These are phyloP conservation scores for Myripristis jacobus DNA, from an alignment of 2,797 vertebrate genomes.

Conservation along the genomic window DNA sequence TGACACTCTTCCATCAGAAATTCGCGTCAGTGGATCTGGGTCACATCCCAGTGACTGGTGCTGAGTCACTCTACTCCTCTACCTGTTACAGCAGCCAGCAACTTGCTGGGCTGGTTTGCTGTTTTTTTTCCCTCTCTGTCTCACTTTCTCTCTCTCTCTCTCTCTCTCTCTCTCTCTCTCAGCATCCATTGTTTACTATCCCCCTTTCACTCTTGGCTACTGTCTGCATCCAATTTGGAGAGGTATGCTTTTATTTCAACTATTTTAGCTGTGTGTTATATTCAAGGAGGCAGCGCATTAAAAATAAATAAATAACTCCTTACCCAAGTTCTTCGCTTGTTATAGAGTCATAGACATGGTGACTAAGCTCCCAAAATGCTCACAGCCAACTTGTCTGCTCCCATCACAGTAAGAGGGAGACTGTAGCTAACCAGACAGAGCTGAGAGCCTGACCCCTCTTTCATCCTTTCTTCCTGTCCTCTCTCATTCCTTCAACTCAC, in stretches of 20 bases:
- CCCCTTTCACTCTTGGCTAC: too few species aligned
- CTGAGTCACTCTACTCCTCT: slow-evolving; percentile 64
- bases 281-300: background rate
- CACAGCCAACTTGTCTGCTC: slow-evolving; percentile 18
- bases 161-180: background rate
- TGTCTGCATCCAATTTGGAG: too few species aligned
- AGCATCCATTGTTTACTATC: too few species aligned
- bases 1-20: slow-evolving; percentile 62
- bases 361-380: slow-evolving; percentile 8
- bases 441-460: background rate
- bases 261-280: background rate
- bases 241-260: too few species aligned
- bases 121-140: background rate
- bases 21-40: slow-evolving; percentile 42
- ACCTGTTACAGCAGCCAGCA: slow-evolving; percentile 24
- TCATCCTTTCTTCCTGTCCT: background rate
- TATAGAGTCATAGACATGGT: background rate
- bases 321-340: background rate
- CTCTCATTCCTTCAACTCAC: slow-evolving; percentile 18
- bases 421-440: background rate
- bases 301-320: slow-evolving; percentile 1
- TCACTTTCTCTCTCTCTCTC: background rate
- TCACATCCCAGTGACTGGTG: slow-evolving; percentile 41
- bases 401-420: slow-evolving; percentile 5
- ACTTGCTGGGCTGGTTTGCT: slow-evolving; percentile 20